Evolutionary conservation across 2,888 invertebrate species (phyloP), one percentile per base, ranked within the genome.

Genomic region (Phengaris arion): DNA sequence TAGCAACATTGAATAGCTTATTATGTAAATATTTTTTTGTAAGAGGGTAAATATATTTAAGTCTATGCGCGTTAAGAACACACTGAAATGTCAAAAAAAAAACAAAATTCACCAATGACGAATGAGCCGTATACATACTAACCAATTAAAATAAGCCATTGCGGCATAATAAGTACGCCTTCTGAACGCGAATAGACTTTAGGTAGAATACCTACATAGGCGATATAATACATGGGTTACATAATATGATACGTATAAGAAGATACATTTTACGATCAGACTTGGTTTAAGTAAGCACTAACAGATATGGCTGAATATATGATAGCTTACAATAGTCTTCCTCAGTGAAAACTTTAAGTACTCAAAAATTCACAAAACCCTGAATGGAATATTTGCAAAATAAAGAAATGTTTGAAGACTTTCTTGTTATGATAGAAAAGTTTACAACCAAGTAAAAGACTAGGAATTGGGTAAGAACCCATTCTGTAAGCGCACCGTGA

Each of bases 241-340:
- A 64, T 4, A 57, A 22, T 64, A 64, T 64, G 64, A 64, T 64
- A 64, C 64, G 64, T 64, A 64, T 64, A 64, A 64, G 64, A 64
- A 64, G 64, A 45, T 64, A 64, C 13, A 64, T 64, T 64, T 64
- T 64, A 64, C 13, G 35, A 6, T 64, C 64, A 64, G 64, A 64
- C 64, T 64, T 64, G 13, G 35, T 45, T 45, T 64, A 64, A 64
- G 64, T 64, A 64, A 64, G 35, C 64, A 64, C 35, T 64, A 64
- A 45, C 35, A 35, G 64, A 64, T 64, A 35, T 45, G 35, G 64
- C 64, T 64, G 35, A 64, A 64, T 15, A 64, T 12, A 12, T 45
- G 12, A 45, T 13, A 64, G 64, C 64, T 35, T 22, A 22, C 6
- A 59, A 1, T 59, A 59, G 10, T 22, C 52, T 52, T 52, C 52